A percentile compares a stretch with the other conserved stretches of the same genome.
Evolutionary conservation across 30 jellyfish, hydroid and myxozoan species (phyloP).

Genomic region (Hydra vulgaris): DNA sequence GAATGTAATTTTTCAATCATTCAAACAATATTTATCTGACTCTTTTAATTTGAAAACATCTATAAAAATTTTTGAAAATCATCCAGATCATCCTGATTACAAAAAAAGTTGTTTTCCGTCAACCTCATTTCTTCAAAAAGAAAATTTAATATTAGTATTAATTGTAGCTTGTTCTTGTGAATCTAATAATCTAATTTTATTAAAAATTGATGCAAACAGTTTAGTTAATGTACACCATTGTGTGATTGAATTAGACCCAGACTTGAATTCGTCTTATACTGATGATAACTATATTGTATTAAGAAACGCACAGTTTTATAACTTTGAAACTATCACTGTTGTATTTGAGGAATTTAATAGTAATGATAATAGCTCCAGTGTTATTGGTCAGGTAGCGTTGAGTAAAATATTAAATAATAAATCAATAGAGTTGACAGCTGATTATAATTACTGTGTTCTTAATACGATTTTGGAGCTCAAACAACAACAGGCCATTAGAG

Average conservation of each 20-base stretch:
- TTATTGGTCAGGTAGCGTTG: conserved; percentile 25
- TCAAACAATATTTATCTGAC: not conserved
- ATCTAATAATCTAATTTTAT: conserved; percentile 15
- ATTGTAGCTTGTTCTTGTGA: conserved; percentile 20
- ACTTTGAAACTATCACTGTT: conserved; percentile 6
- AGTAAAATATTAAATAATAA: not conserved
- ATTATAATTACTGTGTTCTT: conserved; percentile 1
- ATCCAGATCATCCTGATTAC: conserved; percentile 5
- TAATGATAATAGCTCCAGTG: not conserved
- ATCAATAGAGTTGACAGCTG: not conserved
- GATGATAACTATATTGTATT: not conserved
- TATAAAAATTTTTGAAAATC: not conserved
- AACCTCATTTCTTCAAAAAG: not conserved
- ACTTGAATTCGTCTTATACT: not conserved
- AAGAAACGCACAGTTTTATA: conserved; percentile 18
- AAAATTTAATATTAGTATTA: not conserved
- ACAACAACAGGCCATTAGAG: not conserved
- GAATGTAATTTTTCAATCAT: not conserved
- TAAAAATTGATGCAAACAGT: not conserved
- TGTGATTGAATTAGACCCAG: not conserved
- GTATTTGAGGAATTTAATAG: conserved; percentile 16
- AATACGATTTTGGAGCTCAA: not conserved
- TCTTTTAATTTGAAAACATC: conserved; percentile 6
- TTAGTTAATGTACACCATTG: not conserved
- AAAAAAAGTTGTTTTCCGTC: not conserved